Evolutionary conservation across 2,888 invertebrate species (phyloP).

Genomic region (Epinotia demarniana): DNA sequence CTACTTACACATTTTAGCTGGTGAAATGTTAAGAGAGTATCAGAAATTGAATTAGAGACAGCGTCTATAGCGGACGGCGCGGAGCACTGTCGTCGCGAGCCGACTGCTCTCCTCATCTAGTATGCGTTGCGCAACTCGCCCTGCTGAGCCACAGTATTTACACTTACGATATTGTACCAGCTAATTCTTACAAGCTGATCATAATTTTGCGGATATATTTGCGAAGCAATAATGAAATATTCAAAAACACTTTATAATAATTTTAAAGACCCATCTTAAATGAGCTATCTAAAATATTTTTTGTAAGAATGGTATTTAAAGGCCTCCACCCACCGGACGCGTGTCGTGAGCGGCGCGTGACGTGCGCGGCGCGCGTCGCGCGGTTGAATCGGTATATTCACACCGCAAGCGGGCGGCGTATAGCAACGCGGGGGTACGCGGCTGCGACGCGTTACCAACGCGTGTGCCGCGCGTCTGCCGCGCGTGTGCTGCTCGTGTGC

Average conservation of each 20-base stretch:
- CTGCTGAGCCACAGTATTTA: constrained; percentile 47
- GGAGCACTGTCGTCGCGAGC: constrained; percentile 42
- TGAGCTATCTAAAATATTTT: too few relatives aligned
- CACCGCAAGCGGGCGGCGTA: too few relatives aligned
- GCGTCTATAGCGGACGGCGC: constrained; percentile 53
- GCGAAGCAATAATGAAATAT: neutral
- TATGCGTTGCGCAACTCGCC: constrained; percentile 52
- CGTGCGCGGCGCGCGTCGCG: too few relatives aligned
- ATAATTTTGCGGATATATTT: neutral
- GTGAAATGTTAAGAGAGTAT: constrained; percentile 72
- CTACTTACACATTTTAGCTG: constrained; percentile 71
- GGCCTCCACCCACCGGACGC: too few relatives aligned
- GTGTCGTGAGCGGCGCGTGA: too few relatives aligned
- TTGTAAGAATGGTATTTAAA: too few relatives aligned
- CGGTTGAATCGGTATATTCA: too few relatives aligned
- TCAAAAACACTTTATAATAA: neutral
- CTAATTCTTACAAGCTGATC: constrained; percentile 12
- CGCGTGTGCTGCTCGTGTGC: too few relatives aligned
- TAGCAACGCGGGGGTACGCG: too few relatives aligned
- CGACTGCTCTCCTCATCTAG: constrained; percentile 55
- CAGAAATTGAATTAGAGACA: constrained; percentile 73
- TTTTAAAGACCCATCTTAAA: neutral
- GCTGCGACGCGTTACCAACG: too few relatives aligned
- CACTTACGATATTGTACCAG: constrained; percentile 24
- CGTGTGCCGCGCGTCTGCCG: too few relatives aligned